Conservation (phyloP, 2,113 vertebrate species). For the Irena cyanogastra region DNA sequence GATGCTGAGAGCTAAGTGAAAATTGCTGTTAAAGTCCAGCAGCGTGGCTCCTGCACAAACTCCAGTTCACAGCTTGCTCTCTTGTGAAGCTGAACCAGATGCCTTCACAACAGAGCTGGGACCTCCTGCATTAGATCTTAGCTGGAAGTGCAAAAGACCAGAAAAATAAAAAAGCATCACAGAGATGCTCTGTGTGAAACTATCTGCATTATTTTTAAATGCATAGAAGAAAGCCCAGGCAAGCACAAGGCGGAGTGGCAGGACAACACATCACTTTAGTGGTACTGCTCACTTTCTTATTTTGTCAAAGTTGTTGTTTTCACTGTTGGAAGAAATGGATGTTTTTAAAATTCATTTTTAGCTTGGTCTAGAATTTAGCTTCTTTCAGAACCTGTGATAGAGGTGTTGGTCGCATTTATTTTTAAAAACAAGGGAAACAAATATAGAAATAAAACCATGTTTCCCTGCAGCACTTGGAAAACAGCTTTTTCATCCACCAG, state of each 20-base stretch:
- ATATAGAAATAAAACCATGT: background rate
- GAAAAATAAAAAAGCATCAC: background rate
- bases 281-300: background rate
- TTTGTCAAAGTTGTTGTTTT: background rate
- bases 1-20: background rate
- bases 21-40: background rate
- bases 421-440: background rate
- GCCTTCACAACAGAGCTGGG: background rate
- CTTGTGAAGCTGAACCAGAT: background rate
- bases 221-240: background rate
- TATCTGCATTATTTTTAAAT: background rate
- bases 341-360: background rate
- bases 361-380: background rate
- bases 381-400: background rate
- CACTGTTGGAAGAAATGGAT: background rate
- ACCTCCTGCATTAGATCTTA: background rate
- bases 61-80: background rate
- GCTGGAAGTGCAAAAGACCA: background rate
- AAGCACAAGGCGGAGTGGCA: background rate
- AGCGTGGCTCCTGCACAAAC: background rate
- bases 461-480: conserved; percentile 3
- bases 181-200: background rate
- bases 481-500: background rate
- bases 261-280: background rate
- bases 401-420: background rate